Evolutionary conservation across 1,140 invertebrate genomes (phyloP).

Genomic region (Drosophila virilis): DNA sequence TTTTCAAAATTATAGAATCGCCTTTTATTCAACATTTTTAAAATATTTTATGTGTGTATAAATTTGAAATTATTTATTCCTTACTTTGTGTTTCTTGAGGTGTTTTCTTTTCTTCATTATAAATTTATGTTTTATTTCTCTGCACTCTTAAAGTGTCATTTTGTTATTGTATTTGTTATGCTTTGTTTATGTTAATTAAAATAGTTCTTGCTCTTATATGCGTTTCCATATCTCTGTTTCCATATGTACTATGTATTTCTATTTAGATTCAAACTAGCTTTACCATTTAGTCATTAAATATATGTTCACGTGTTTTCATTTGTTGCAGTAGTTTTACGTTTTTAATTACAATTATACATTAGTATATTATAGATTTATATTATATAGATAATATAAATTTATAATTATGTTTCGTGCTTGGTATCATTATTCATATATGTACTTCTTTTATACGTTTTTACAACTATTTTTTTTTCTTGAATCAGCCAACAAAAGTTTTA

Average conservation of each 20-base stretch:
- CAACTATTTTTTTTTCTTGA: conserved; percentile 29
- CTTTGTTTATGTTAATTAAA: conserved; percentile 70
- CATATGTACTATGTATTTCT: conserved; percentile 68
- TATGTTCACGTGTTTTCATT: conserved; percentile 52
- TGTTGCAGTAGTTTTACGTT: conserved; percentile 40
- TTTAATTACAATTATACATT: conserved; percentile 74
- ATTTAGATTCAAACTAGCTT: conserved; percentile 78
- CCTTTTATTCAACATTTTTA: conserved; percentile 60
- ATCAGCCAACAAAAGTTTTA: conserved; percentile 24
- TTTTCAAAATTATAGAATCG: conserved; percentile 59
- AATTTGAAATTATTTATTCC: conserved; percentile 42
- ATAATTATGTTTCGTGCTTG: conserved; percentile 13
- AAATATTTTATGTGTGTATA: conserved; percentile 40
- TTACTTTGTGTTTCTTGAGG: conserved; percentile 34
- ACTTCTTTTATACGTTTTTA: conserved; percentile 45
- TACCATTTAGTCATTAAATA: conserved; percentile 67
- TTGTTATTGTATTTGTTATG: conserved; percentile 73
- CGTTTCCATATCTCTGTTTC: conserved; percentile 46
- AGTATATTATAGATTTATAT: conserved; percentile 62
- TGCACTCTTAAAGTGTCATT: conserved; percentile 41
- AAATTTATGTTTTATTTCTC: conserved; percentile 17
- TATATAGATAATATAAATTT: conserved; percentile 14
- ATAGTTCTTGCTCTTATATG: conserved; percentile 68
- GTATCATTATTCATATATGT: conserved; percentile 55
- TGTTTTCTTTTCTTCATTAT: conserved; percentile 24